These are phyloP conservation scores for Chloropsis cyanopogon DNA, from an alignment of 2,113 vertebrate genomes.

Conservation along the genomic window DNA sequence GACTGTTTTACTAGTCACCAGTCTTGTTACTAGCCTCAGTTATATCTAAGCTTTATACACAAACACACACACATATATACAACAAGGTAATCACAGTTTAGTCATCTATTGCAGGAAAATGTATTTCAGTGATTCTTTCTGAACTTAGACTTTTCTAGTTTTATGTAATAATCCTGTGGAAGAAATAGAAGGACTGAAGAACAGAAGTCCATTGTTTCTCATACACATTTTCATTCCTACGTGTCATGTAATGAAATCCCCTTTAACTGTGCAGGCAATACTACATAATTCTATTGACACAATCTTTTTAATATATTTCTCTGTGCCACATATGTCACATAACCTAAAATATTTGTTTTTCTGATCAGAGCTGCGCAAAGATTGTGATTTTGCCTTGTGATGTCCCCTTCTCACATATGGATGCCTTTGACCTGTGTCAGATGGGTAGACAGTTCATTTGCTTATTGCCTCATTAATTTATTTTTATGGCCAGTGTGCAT, in stretches of 20 bases:
- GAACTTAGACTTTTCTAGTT: background rate
- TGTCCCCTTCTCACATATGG: background rate
- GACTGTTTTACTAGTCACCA: background rate
- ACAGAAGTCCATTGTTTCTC: background rate
- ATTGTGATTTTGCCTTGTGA: background rate
- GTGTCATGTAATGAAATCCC: background rate
- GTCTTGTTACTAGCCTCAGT: background rate
- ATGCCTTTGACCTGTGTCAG: background rate
- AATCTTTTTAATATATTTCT: background rate
- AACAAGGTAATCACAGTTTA: background rate
- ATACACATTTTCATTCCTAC: background rate
- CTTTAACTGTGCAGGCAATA: background rate
- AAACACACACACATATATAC: background rate
- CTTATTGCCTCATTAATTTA: constrained; percentile 2
- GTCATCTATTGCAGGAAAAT: background rate
- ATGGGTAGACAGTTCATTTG: background rate
- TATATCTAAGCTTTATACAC: background rate
- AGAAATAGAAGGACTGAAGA: background rate
- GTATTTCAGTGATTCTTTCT: background rate
- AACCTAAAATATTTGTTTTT: background rate
- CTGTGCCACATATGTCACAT: background rate
- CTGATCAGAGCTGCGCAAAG: background rate
- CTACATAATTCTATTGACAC: background rate
- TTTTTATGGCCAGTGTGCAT: background rate
- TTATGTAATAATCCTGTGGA: background rate